Evolutionary conservation across 2,888 invertebrate genomes (phyloP), one percentile per base, ranked within the genome.

Genomic region (Caenorhabditis sp.): DNA sequence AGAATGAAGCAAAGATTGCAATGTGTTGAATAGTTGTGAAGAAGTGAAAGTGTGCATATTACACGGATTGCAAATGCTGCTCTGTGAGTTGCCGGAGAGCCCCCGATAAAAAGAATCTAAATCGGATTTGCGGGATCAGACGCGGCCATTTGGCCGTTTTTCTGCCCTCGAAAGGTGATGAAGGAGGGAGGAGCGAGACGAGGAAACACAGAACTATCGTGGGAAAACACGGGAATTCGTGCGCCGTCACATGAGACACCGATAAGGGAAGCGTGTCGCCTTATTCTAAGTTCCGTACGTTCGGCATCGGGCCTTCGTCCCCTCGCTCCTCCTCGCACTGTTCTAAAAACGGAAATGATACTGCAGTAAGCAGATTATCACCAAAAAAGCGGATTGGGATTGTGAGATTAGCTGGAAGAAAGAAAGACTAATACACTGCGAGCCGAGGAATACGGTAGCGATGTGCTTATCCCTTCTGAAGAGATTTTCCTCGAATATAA

Each of bases 101-200:
- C 43, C 17, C 13, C 5, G 56, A 58, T 27, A 26, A 43, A 26
- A 58, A 43, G 41, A 43, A 20, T 43, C 59, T 46, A 45, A 59
- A 59, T 45, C 43, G 46, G 59, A 59, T 59, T 59, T 59, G 45
- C 59, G 59, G 48, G 48, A 56, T 27, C 41, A 41, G 41, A 58
- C 17, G 45, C 43, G 48, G 46, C 43, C 43, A 43, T 43, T 22
- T 43, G 43, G 43, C 7, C 48, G 24, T 15, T 27, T 48, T 26
- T 30, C 17, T 24, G 46, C 24, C 22, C 5, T 27, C 27, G 17
- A 27, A 48, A 48, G 48, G 48, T 27, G 48, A 27, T 48, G 48
- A 48, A 48, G 48, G 1, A 15, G 13, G 27, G n/a, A n/a, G n/a
- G 24, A n/a, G 30, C 1, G 48, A 27, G 17, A 17, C n/a, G 26